Evolutionary conservation across 2,888 invertebrate species (phyloP).

Genomic region (Polia nebulosa): DNA sequence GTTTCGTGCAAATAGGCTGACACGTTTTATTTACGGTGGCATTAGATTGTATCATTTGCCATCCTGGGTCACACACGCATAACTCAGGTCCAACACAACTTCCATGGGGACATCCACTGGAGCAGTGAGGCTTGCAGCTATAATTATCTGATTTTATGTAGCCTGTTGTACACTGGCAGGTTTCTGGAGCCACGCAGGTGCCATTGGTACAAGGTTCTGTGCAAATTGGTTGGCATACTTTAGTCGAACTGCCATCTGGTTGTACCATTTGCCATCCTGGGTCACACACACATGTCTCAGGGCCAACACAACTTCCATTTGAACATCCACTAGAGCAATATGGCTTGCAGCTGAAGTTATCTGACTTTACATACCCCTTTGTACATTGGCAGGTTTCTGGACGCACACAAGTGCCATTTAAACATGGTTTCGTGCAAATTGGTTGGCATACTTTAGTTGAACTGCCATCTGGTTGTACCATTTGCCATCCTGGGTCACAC

Average conservation of each 20-base stretch:
- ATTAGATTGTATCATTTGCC: background rate
- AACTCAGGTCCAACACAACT: slow-evolving; percentile 48
- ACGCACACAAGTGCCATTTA: slow-evolving; percentile 25
- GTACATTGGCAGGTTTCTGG: slow-evolving; percentile 49
- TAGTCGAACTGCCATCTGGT: background rate
- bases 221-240: slow-evolving; percentile 47
- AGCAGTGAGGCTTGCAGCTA: slow-evolving; percentile 42
- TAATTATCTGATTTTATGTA: background rate
- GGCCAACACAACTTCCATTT: slow-evolving; percentile 29
- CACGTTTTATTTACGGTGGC: slow-evolving; percentile 8
- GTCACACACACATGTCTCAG: slow-evolving; percentile 39
- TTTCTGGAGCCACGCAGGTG: slow-evolving; percentile 34
- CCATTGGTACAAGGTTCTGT: slow-evolving; percentile 24
- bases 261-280: slow-evolving; percentile 28
- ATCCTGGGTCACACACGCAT: slow-evolving; percentile 43
- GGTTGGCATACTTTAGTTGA: slow-evolving; percentile 27
- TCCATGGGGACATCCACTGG: slow-evolving; percentile 35
- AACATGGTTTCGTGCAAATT: slow-evolving; percentile 40
- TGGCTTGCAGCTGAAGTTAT: slow-evolving; percentile 19
- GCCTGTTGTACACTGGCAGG: slow-evolving; percentile 28
- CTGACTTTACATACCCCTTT: slow-evolving; percentile 12
- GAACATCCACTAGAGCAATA: slow-evolving; percentile 20
- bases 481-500: slow-evolving; percentile 47
- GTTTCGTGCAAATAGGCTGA: slow-evolving; percentile 37
- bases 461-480: background rate